Percentiles rank a stretch among this genome's conserved stretches.
Conservation (phyloP, 2,888 invertebrate genomes). For the Gari tellinella region DNA sequence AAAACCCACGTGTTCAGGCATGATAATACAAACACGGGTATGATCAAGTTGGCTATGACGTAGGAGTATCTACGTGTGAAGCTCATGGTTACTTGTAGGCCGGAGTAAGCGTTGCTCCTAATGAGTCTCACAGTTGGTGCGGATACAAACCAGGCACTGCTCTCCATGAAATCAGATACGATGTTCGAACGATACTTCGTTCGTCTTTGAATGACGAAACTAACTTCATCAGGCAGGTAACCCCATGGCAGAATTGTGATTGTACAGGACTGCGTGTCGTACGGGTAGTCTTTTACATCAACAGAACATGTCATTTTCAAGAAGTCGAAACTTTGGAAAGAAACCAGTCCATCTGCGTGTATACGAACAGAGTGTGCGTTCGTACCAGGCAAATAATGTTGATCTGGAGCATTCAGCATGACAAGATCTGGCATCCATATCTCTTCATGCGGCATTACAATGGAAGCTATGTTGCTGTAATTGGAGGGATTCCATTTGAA, state of each 20-base stretch:
- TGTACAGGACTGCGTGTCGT: slow-evolving; percentile 9
- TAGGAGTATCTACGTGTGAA: slow-evolving; percentile 11
- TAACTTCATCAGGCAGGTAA: not conserved
- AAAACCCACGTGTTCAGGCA: slow-evolving; percentile 30
- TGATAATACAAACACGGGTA: slow-evolving; percentile 24
- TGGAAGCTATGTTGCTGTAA: slow-evolving; percentile 11
- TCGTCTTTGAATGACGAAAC: not conserved
- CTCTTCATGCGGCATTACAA: slow-evolving; percentile 20
- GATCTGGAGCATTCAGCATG: slow-evolving; percentile 25
- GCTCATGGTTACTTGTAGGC: not conserved
- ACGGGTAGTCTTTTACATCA: slow-evolving; percentile 9
- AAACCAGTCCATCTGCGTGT: not conserved
- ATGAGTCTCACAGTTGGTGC: not conserved
- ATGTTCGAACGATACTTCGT: no score
- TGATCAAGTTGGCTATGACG: slow-evolving; percentile 12
- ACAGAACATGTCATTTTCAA: slow-evolving; percentile 7
- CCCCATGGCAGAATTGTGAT: slow-evolving; percentile 8
- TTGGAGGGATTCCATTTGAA: slow-evolving; percentile 39
- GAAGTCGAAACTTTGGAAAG: not conserved
- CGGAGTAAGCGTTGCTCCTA: not conserved
- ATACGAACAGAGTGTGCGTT: slow-evolving; percentile 1
- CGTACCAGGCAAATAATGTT: not conserved
- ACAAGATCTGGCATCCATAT: slow-evolving; percentile 58
- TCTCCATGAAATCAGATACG: not conserved
- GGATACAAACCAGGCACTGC: slow-evolving; percentile 7